Evolutionary conservation across 2,113 vertebrate species (phyloP).

Genomic region (Hirundichthys speculiger): DNA sequence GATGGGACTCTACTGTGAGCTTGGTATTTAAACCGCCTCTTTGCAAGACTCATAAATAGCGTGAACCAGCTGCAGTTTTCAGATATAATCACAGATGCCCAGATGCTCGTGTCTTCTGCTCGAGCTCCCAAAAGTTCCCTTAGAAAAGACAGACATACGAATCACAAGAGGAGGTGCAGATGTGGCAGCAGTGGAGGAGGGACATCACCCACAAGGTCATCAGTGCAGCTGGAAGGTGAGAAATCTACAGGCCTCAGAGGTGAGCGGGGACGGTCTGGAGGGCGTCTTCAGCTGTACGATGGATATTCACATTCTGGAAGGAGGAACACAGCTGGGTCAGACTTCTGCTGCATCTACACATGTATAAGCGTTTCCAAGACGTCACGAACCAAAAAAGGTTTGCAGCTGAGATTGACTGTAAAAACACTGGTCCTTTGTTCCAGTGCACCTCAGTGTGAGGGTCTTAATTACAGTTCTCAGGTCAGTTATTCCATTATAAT

Average conservation of each 20-base stretch:
- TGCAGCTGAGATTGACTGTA: not conserved
- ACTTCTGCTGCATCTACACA: not conserved
- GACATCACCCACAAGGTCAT: constrained; percentile 27
- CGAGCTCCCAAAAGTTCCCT: no score
- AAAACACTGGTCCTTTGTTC: not conserved
- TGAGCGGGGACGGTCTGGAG: constrained; percentile 88
- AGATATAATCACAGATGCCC: no score
- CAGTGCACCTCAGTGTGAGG: not conserved
- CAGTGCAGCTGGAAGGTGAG: not conserved
- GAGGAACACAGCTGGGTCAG: constrained; percentile 48
- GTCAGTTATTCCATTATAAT: no score
- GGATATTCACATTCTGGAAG: constrained; percentile 87
- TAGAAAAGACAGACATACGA: not conserved
- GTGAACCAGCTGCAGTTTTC: no score
- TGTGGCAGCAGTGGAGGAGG: no score
- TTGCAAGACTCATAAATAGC: constrained; percentile 1
- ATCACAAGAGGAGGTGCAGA: constrained; percentile 1
- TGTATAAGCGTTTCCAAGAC: no score
- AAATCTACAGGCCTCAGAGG: constrained; percentile 79
- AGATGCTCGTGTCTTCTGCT: no score
- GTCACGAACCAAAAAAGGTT: not conserved
- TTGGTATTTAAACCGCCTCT: constrained; percentile 4
- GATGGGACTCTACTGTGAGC: constrained; percentile 10
- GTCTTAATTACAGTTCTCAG: no score
- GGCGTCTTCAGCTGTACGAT: constrained; percentile 86